A percentile compares a stretch with the other conserved stretches of the same genome.
Conservation (phyloP, 2,113 vertebrate genomes). For the Chionis minor region DNA sequence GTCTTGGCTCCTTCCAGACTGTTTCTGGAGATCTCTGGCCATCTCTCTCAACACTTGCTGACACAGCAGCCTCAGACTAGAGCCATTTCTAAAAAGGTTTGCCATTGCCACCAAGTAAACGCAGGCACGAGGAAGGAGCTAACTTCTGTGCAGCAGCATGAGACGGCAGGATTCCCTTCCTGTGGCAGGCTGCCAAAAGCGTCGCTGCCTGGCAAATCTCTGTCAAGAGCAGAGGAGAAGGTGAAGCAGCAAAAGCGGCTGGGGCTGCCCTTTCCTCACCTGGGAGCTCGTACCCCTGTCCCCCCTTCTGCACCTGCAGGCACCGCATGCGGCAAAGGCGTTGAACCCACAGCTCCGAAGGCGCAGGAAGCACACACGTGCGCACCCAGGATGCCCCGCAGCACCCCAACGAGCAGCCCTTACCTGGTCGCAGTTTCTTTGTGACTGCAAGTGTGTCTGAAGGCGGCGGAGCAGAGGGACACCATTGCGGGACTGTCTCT, state of each 20-base stretch:
- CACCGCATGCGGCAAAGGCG: neutral
- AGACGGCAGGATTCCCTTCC: slow-evolving; percentile 31
- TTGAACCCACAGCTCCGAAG: neutral
- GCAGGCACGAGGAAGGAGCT: neutral
- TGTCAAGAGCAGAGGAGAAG: neutral
- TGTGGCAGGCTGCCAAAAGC: neutral
- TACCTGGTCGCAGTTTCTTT: slow-evolving; percentile 90
- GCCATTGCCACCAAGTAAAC: neutral
- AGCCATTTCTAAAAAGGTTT: neutral
- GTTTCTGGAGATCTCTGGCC: neutral
- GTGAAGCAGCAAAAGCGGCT: slow-evolving; percentile 31
- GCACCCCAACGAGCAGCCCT: slow-evolving; percentile 1
- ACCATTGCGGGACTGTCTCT: slow-evolving; percentile 95
- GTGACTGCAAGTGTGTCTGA: slow-evolving; percentile 96
- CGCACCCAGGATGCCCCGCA: neutral
- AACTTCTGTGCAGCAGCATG: neutral
- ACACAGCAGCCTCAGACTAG: neutral
- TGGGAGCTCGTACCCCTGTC: neutral
- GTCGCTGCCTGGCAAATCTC: neutral
- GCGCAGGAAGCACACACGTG: neutral
- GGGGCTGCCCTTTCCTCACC: neutral
- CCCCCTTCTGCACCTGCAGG: neutral
- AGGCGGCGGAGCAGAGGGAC: slow-evolving; percentile 94
- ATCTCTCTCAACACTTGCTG: neutral
- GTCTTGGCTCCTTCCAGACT: neutral